phyloP scores from a whole-genome alignment of 1,140 invertebrate species.

The Penaeus indicus region DNA sequence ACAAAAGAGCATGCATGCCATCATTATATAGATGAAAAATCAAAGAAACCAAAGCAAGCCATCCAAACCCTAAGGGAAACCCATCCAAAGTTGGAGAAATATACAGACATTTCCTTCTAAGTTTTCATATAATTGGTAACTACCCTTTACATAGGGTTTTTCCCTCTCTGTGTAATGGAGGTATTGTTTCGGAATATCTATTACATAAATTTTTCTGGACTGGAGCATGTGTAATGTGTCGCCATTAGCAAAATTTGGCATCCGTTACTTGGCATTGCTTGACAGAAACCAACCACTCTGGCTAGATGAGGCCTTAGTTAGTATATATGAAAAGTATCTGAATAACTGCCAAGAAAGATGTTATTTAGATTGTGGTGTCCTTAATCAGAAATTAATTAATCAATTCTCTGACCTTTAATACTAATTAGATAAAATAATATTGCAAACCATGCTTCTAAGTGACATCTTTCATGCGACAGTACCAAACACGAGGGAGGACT shows the following conservation, averaged over 20 bases:
- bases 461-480: too few species aligned
- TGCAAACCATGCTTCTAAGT: too few species aligned
- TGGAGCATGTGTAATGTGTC: background rate
- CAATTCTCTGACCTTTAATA: too few species aligned
- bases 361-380: too few species aligned
- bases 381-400: too few species aligned
- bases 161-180: background rate
- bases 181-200: too few species aligned
- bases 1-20: conserved; percentile 38
- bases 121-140: background rate
- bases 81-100: background rate
- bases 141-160: conserved; percentile 43
- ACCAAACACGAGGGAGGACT: too few species aligned
- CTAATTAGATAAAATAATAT: too few species aligned
- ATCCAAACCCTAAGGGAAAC: conserved; percentile 10
- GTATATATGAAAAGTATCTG: background rate
- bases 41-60: conserved; percentile 30
- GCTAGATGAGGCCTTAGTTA: conserved; percentile 44
- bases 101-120: too few species aligned
- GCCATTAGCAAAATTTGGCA: conserved; percentile 23
- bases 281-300: conserved; percentile 19
- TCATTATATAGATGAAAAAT: conserved; percentile 2
- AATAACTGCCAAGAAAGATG: too few species aligned
- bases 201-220: background rate
- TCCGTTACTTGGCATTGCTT: conserved; percentile 39